These are phyloP conservation scores for Polyploca ridens DNA, from an alignment of 2,888 invertebrate genomes.

Conservation along the genomic window DNA sequence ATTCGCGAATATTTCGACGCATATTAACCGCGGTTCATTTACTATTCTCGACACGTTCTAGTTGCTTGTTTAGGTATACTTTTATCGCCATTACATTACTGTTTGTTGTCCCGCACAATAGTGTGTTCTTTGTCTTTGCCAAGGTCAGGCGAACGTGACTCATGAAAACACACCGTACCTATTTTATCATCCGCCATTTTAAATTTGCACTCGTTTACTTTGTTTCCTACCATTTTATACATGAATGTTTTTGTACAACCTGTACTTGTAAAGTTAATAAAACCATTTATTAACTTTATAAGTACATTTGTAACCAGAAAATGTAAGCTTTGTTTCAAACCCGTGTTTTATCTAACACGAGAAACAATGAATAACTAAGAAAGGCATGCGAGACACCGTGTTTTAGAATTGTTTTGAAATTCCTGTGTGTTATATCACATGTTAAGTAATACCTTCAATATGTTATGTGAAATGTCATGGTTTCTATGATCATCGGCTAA, in stretches of 20 bases:
- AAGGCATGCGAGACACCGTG: neutral
- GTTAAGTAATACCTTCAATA: neutral
- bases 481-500: conserved; percentile 33
- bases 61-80: conserved; percentile 65
- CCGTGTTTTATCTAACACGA: neutral
- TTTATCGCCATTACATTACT: conserved; percentile 66
- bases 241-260: neutral
- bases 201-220: conserved; percentile 6
- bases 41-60: conserved; percentile 56
- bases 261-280: too few species aligned
- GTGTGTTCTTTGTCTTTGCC: conserved; percentile 75
- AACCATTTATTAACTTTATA: conserved; percentile 2
- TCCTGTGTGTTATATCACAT: neutral
- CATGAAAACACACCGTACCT: conserved; percentile 32
- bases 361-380: neutral
- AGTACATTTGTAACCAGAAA: neutral
- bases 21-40: conserved; percentile 47
- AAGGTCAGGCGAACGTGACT: conserved; percentile 63
- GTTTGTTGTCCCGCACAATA: conserved; percentile 62
- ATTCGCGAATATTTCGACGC: conserved; percentile 48
- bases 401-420: neutral
- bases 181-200: conserved; percentile 18
- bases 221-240: neutral
- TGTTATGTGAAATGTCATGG: conserved; percentile 14
- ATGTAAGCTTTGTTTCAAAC: neutral